A percentile compares a stretch with the other conserved stretches of the same genome.
phyloP scores from a whole-genome alignment of 2,797 vertebrate genomes.

The Lepilemur ruficaudatus region DNA sequence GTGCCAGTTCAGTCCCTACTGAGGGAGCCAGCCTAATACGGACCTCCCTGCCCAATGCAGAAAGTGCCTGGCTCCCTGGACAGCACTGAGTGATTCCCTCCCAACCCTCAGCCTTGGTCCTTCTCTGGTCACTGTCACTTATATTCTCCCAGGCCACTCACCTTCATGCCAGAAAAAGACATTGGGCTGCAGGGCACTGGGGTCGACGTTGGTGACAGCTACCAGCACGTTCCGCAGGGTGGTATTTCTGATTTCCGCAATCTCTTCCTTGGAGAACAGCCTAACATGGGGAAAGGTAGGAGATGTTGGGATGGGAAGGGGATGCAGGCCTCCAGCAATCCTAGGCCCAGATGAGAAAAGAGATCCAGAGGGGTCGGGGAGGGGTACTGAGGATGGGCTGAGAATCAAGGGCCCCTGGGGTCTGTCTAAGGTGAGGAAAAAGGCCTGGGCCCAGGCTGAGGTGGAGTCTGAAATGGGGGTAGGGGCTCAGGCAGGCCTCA shows the following conservation, averaged over 20 bases:
- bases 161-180: conserved; percentile 91
- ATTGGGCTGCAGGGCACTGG: conserved; percentile 83
- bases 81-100: background rate
- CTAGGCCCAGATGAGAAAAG: background rate
- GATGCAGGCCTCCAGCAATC: background rate
- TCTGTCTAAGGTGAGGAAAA: background rate
- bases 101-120: background rate
- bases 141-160: conserved; percentile 76
- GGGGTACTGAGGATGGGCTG: background rate
- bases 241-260: conserved; percentile 84
- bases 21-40: background rate
- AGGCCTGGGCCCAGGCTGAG: background rate
- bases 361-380: background rate
- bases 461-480: background rate
- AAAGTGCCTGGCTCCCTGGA: background rate
- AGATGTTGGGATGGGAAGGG: background rate
- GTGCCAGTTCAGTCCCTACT: background rate
- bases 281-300: conserved; percentile 78
- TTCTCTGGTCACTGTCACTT: background rate
- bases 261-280: conserved; percentile 90
- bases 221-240: conserved; percentile 87
- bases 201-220: conserved; percentile 79
- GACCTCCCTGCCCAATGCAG: background rate
- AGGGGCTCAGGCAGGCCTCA: conserved; percentile 73
- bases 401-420: background rate